A percentile compares a stretch with the other conserved stretches of the same genome.
Evolutionary conservation across 2,797 vertebrate species (phyloP).

Genomic region (Ceryle rudis): DNA sequence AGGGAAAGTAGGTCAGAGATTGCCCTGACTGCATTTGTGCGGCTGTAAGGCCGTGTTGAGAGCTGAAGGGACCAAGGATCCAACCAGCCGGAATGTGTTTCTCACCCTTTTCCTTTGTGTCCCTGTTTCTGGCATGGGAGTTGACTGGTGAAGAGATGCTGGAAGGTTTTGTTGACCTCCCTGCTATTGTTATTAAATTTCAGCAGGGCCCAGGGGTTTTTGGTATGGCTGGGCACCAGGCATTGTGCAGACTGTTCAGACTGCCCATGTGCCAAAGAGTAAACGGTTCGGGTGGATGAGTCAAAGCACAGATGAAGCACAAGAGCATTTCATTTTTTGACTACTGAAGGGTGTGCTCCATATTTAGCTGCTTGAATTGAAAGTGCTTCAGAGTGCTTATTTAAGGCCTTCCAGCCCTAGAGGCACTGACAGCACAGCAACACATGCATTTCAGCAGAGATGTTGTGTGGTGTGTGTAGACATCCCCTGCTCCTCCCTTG

Average conservation of each 20-base stretch:
- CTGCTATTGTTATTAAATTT: fast-evolving
- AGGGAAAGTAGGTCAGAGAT: slow-evolving; percentile 37
- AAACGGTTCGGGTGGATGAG: background rate
- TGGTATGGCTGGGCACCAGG: background rate
- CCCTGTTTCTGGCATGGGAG: background rate
- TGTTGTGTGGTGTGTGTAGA: background rate
- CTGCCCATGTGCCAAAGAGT: background rate
- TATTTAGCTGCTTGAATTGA: background rate
- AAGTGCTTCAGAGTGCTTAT: background rate
- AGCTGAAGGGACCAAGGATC: background rate
- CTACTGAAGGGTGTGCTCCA: background rate
- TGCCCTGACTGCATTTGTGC: fast-evolving
- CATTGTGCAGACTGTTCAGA: background rate
- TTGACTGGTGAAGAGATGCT: background rate
- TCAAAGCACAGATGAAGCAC: background rate
- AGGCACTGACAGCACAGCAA: background rate
- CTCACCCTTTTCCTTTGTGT: background rate
- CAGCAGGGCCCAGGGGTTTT: background rate
- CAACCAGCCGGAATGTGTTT: background rate
- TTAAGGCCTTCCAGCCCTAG: background rate
- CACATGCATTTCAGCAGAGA: background rate
- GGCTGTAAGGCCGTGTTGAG: background rate
- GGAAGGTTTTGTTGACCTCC: background rate
- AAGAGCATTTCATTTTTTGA: background rate
- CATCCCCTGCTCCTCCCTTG: background rate